Evolutionary conservation across 2,888 invertebrate species (phyloP).

Genomic region (Yponomeuta evonymella): DNA sequence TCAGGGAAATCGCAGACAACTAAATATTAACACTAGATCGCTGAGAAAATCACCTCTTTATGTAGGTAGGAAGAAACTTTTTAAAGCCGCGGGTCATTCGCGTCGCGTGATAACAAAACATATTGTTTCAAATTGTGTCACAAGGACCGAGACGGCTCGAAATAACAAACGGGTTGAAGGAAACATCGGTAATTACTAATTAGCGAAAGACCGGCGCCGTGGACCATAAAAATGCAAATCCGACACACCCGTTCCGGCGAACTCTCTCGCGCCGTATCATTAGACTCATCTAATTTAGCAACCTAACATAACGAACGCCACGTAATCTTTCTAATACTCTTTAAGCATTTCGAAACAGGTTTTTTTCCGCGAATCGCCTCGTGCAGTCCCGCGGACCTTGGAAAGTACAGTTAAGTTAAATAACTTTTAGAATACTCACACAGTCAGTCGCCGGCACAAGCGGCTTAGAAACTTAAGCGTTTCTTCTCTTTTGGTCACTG

Average conservation of each 20-base stretch:
- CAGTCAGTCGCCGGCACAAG: slow-evolving; percentile 32
- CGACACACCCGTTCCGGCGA: slow-evolving; percentile 15
- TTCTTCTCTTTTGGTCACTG: slow-evolving; percentile 39
- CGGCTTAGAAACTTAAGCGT: slow-evolving; percentile 39
- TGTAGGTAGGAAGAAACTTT: too few species aligned
- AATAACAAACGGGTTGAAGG: not conserved
- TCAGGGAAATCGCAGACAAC: too few species aligned
- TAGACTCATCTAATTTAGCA: slow-evolving; percentile 27
- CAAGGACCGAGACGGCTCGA: too few species aligned
- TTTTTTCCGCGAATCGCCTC: slow-evolving; percentile 58
- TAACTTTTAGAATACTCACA: slow-evolving; percentile 64
- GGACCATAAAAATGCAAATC: slow-evolving; percentile 21
- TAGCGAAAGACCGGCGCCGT: slow-evolving; percentile 20
- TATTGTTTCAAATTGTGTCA: too few species aligned
- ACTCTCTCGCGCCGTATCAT: not conserved
- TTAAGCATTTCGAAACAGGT: slow-evolving; percentile 33
- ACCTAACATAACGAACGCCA: not conserved
- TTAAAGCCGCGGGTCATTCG: too few species aligned
- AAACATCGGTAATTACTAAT: slow-evolving; percentile 13
- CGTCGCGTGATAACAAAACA: too few species aligned
- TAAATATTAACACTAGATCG: too few species aligned
- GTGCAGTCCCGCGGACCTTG: slow-evolving; percentile 31
- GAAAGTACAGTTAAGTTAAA: slow-evolving; percentile 70
- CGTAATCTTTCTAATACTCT: slow-evolving; percentile 7
- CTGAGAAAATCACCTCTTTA: too few species aligned